Evolutionary conservation across 2,113 vertebrate species (phyloP).

Genomic region (Callorhinus ursinus): DNA sequence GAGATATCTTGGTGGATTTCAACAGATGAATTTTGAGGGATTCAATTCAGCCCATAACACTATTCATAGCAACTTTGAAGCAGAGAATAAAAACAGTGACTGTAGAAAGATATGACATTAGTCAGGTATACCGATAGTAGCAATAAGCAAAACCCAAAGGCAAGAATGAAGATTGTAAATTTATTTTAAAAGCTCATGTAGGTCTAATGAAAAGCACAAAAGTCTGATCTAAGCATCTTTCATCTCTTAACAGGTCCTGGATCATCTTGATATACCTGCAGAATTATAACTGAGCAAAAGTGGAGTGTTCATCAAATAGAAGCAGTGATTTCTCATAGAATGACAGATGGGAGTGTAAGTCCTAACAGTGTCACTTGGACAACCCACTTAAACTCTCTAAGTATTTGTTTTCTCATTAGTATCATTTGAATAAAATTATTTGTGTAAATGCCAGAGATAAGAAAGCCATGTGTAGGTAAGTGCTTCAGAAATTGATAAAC

Average conservation of each 20-base stretch:
- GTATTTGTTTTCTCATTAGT: background rate
- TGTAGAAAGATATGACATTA: background rate
- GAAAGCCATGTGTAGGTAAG: background rate
- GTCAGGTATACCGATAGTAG: background rate
- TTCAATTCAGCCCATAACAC: background rate
- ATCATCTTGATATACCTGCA: background rate
- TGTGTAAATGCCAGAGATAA: background rate
- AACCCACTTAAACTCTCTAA: background rate
- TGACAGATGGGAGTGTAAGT: background rate
- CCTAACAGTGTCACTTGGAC: background rate
- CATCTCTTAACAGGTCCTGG: background rate
- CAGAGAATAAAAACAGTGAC: background rate
- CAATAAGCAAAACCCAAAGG: background rate
- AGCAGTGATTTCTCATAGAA: background rate
- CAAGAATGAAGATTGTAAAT: background rate
- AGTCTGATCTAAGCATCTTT: background rate
- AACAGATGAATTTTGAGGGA: background rate
- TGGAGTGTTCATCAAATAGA: background rate
- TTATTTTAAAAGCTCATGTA: background rate
- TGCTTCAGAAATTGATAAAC: background rate
- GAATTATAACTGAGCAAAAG: background rate
- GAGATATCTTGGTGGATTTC: background rate
- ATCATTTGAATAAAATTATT: conserved; percentile 21
- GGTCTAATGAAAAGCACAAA: background rate
- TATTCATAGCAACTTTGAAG: background rate